These are phyloP conservation scores for Drosophila orosa DNA, from an alignment of 1,140 invertebrate genomes.

Conservation along the genomic window DNA sequence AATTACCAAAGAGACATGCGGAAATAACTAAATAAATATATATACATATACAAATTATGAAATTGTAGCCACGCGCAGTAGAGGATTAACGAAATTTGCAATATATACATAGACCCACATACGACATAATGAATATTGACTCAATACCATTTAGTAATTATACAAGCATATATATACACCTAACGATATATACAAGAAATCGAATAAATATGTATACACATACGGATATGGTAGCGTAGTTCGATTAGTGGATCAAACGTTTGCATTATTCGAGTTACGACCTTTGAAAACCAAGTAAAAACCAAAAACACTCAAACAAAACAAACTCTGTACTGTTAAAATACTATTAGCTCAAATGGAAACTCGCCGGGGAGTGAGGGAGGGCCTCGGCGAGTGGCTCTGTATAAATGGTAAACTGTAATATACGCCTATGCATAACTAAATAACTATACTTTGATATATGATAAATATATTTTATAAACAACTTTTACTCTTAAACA, in stretches of 20 bases:
- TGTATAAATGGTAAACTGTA: conserved; percentile 72
- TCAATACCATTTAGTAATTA: conserved; percentile 78
- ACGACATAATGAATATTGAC: conserved; percentile 66
- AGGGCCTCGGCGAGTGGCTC: conserved; percentile 25
- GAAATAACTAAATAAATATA: conserved; percentile 48
- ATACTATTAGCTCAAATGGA: conserved; percentile 61
- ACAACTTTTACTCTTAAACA: conserved; percentile 79
- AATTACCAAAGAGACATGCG: conserved; percentile 71
- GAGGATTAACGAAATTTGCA: conserved; percentile 59
- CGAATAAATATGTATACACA: conserved; percentile 47
- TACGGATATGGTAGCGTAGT: conserved; percentile 64
- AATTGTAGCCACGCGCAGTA: conserved; percentile 45
- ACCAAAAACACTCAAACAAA: conserved; percentile 12
- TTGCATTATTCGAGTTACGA: conserved; percentile 73
- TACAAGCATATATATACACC: conserved; percentile 59
- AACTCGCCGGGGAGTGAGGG: conserved; percentile 4
- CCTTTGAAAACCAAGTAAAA: conserved; percentile 17
- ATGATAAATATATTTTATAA: conserved; percentile 81
- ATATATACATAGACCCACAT: conserved; percentile 54
- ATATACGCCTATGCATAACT: conserved; percentile 67
- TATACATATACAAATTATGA: conserved; percentile 29
- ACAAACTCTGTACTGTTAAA: conserved; percentile 52
- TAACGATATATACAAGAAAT: conserved; percentile 45
- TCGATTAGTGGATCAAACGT: conserved; percentile 74
- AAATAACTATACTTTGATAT: conserved; percentile 77